Evolutionary conservation across 1,140 invertebrate genomes (phyloP).

Genomic region (Drosophila kanapiae): DNA sequence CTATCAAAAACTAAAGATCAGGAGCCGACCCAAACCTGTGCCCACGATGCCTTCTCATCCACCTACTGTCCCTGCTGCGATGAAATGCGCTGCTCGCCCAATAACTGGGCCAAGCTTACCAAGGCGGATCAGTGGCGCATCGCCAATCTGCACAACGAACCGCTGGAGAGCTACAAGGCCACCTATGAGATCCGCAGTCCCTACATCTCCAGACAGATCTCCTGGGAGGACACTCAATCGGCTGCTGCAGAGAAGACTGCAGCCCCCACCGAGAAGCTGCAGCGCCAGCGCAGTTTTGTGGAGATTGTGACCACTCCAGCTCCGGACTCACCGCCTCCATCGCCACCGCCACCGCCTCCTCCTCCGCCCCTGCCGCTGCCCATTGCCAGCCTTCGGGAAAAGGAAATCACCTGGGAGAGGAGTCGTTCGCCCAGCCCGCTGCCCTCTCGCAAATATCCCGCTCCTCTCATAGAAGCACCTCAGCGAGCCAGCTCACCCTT

Average conservation of each 20-base stretch:
- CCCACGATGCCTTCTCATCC: constrained; percentile 11
- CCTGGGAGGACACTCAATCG: constrained; percentile 71
- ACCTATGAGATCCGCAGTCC: constrained; percentile 81
- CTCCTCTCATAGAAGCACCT: constrained; percentile 71
- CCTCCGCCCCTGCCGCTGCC: constrained; percentile 7
- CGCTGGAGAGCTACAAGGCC: constrained; percentile 73
- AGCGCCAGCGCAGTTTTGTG: constrained; percentile 62
- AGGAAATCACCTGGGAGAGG: constrained; percentile 30
- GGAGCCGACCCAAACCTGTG: constrained; percentile 9
- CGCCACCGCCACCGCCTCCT: constrained; percentile 18
- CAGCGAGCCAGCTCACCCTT: constrained; percentile 71
- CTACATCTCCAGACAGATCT: constrained; percentile 73
- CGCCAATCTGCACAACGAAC: constrained; percentile 66
- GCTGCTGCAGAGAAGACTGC: not conserved
- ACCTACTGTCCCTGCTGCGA: constrained; percentile 61
- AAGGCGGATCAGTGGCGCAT: constrained; percentile 77
- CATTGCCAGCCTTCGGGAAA: not conserved
- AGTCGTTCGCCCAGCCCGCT: constrained; percentile 66
- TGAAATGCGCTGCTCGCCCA: constrained; percentile 61
- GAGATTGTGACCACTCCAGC: constrained; percentile 61
- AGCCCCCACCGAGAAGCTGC: constrained; percentile 7
- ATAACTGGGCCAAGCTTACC: constrained; percentile 66
- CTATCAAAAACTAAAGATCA: not conserved
- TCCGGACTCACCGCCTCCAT: constrained; percentile 14
- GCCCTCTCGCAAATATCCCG: constrained; percentile 72